A percentile compares a stretch with the other conserved stretches of the same genome.
phyloP scores from a whole-genome alignment of 2,888 invertebrate species.

The Sialis lutaria region DNA sequence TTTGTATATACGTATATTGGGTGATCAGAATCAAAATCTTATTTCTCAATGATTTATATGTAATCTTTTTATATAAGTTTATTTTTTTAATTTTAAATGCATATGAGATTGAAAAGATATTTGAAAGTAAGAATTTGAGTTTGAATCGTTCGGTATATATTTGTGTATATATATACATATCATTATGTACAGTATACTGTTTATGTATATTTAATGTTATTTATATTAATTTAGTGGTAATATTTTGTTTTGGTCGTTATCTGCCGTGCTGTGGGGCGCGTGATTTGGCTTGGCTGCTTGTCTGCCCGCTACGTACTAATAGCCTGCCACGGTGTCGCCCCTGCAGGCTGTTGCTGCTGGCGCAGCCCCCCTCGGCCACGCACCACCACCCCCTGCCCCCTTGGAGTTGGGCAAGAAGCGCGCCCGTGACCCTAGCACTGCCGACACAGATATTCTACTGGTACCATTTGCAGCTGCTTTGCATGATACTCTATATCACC shows the following conservation, averaged over 20 bases:
- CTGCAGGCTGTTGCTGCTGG: conserved; percentile 45
- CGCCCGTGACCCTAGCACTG: conserved; percentile 55
- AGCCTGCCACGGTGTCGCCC: conserved; percentile 35
- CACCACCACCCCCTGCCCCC: conserved; percentile 42
- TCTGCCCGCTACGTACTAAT: conserved; percentile 29
- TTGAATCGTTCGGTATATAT: neutral
- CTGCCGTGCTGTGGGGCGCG: conserved; percentile 20
- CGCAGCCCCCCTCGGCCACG: conserved; percentile 36
- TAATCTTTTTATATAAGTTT: too few species aligned
- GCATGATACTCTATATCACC: conserved; percentile 32
- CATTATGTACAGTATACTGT: neutral
- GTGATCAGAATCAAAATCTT: too few species aligned
- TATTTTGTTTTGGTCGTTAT: conserved; percentile 19
- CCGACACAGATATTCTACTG: conserved; percentile 81
- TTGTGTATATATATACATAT: neutral
- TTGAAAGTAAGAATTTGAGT: neutral
- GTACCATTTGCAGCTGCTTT: conserved; percentile 58
- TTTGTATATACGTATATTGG: too few species aligned
- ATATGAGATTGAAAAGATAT: too few species aligned
- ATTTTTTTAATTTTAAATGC: too few species aligned
- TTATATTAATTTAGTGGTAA: conserved; percentile 26
- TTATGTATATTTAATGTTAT: neutral
- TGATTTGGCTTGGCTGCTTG: conserved; percentile 24
- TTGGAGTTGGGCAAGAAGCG: conserved; percentile 92
- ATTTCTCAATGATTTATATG: too few species aligned